Evolutionary conservation across 2,888 invertebrate species (phyloP).

Genomic region (Heliconius hortense): DNA sequence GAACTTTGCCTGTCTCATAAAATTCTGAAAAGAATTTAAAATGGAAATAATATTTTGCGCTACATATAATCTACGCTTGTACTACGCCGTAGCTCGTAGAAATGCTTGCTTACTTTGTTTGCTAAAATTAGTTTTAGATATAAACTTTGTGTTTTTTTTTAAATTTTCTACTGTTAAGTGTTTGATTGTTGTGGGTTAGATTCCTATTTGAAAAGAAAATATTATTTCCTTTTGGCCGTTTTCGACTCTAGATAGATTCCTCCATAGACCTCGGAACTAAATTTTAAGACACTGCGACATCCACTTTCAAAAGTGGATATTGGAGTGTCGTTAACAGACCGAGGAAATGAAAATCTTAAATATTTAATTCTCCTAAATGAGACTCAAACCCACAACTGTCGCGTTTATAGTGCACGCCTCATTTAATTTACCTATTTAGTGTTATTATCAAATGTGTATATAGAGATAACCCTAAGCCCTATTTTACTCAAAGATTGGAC

Average conservation of each 20-base stretch:
- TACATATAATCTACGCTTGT: background rate
- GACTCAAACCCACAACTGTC: background rate
- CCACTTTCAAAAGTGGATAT: too few relatives aligned
- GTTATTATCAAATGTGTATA: background rate
- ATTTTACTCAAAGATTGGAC: background rate
- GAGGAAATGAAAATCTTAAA: background rate
- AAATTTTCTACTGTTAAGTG: too few relatives aligned
- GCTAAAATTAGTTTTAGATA: background rate
- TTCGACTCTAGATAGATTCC: too few relatives aligned
- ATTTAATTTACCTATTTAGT: background rate
- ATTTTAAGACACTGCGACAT: too few relatives aligned
- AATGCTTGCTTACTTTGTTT: background rate
- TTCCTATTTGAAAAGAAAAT: too few relatives aligned
- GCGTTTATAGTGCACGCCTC: too few relatives aligned
- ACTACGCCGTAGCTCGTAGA: slow-evolving; percentile 21
- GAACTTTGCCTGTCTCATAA: too few relatives aligned
- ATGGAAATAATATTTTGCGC: background rate
- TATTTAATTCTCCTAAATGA: background rate
- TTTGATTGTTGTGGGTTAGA: too few relatives aligned
- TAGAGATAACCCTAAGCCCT: background rate
- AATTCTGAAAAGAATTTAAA: background rate
- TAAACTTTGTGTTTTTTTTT: too few relatives aligned
- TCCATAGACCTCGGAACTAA: too few relatives aligned
- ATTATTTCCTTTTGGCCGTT: too few relatives aligned
- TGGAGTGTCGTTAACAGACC: background rate